phyloP scores from a whole-genome alignment of 2,888 invertebrate species.

The Euclidia mi region DNA sequence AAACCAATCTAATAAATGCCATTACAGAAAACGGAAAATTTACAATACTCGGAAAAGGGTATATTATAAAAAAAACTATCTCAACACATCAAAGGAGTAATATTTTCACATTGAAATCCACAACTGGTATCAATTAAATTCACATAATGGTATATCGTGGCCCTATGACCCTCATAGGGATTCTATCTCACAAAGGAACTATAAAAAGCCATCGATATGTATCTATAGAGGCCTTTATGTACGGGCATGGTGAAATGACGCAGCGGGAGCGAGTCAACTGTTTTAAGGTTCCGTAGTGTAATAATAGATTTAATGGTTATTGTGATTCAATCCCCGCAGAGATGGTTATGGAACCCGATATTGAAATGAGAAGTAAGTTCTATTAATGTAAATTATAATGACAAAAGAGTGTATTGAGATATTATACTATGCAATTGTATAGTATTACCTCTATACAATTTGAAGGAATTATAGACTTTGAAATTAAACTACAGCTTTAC shows the following conservation, averaged over 20 bases:
- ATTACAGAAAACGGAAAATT: conserved; percentile 21
- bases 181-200: conserved; percentile 57
- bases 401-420: no score
- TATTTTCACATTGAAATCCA: conserved; percentile 44
- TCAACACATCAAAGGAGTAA: conserved; percentile 41
- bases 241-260: conserved; percentile 14
- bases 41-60: not conserved
- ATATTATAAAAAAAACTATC: conserved; percentile 16
- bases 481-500: no score
- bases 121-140: conserved; percentile 55
- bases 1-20: conserved; percentile 1
- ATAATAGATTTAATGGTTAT: no score
- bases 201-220: conserved; percentile 55
- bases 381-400: no score
- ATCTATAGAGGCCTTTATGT: conserved; percentile 37
- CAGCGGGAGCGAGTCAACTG: conserved; percentile 20
- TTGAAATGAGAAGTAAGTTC: no score
- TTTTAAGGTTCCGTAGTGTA: not conserved
- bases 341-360: no score
- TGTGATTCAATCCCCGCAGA: no score
- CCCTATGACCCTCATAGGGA: conserved; percentile 47
- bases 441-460: no score
- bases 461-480: no score
- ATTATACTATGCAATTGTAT: no score
- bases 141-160: conserved; percentile 47